Evolutionary conservation across 2,888 invertebrate species (phyloP).

Genomic region (Conomelus anceps): DNA sequence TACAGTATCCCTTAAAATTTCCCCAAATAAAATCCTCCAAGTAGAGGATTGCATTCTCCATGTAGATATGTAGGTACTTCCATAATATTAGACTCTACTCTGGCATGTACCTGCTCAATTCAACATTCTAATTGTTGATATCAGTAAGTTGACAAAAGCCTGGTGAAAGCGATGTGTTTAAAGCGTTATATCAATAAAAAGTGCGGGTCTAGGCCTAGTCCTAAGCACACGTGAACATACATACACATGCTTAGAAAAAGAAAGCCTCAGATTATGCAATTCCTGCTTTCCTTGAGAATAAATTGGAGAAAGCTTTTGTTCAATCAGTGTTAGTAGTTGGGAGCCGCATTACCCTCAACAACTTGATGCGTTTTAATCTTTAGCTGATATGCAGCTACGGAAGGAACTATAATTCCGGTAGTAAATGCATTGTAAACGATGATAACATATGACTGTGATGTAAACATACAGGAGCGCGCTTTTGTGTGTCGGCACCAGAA

Average conservation of each 20-base stretch:
- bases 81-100: no score
- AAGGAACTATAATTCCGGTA: not conserved
- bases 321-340: not conserved
- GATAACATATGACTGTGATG: not conserved
- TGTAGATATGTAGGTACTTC: not conserved
- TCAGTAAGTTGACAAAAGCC: not conserved
- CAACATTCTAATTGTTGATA: not conserved
- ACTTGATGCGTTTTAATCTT: not conserved
- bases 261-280: not conserved
- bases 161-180: not conserved
- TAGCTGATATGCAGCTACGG: not conserved
- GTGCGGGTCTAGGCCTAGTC: not conserved
- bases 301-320: not conserved
- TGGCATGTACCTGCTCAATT: not conserved
- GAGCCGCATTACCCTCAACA: not conserved
- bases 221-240: not conserved
- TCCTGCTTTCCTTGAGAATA: not conserved
- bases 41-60: not conserved
- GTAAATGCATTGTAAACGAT: not conserved
- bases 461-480: no score
- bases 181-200: not conserved
- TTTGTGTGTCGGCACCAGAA: not conserved
- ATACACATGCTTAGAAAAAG: not conserved
- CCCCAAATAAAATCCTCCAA: not conserved
- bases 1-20: not conserved